phyloP scores from a whole-genome alignment of 2,888 invertebrate species.

The Xanthorhoe designata region DNA sequence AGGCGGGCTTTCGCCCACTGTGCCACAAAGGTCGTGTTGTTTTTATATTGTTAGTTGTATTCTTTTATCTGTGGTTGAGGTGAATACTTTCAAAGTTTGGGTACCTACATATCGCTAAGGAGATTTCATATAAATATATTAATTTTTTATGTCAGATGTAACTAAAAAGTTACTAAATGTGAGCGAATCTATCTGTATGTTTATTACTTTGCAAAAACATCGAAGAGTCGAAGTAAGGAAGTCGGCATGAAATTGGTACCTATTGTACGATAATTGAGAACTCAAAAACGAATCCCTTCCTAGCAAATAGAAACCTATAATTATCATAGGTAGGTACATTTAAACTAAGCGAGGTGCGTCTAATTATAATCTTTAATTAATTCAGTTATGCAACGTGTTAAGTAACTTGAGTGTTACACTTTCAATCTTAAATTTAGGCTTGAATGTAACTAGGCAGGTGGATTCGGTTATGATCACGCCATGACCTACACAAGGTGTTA shows the following conservation, averaged over 20 bases:
- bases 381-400: slow-evolving; percentile 38
- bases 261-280: slow-evolving; percentile 7
- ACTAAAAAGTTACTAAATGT: too few relatives aligned
- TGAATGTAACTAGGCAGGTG: not conserved
- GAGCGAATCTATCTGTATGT: not conserved
- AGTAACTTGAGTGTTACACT: slow-evolving; percentile 39
- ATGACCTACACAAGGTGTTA: not conserved
- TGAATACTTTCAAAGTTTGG: too few relatives aligned
- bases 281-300: slow-evolving; percentile 18
- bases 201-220: not conserved
- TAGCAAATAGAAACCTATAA: slow-evolving; percentile 39
- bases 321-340: slow-evolving; percentile 37
- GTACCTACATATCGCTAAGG: too few relatives aligned
- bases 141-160: too few relatives aligned
- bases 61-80: too few relatives aligned
- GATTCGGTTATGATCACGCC: not conserved
- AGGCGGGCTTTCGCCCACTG: too few relatives aligned
- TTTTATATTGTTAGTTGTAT: too few relatives aligned
- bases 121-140: too few relatives aligned
- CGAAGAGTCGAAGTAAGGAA: not conserved
- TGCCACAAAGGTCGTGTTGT: too few relatives aligned
- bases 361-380: slow-evolving; percentile 41
- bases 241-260: not conserved
- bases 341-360: slow-evolving; percentile 20
- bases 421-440: slow-evolving; percentile 29